Conservation (phyloP, 2,797 vertebrate genomes). For the Acridotheres tristis region DNA sequence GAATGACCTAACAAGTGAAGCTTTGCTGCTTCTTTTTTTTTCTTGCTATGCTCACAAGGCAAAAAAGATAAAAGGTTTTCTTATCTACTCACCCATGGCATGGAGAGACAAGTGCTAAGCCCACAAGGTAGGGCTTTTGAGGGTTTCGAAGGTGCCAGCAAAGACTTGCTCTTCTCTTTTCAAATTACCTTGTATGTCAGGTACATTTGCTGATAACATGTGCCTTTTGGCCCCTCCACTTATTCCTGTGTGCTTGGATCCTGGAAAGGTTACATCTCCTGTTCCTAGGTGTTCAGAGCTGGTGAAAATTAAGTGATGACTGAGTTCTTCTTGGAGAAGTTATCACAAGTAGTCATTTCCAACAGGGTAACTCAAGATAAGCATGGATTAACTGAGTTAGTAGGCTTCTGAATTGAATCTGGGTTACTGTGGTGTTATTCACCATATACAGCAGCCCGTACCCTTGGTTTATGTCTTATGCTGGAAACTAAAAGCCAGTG, state of each 20-base stretch:
- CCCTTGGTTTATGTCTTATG: not conserved
- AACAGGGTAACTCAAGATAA: not conserved
- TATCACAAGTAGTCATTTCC: not conserved
- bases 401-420: not conserved
- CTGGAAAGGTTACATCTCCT: not conserved
- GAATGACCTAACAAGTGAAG: not conserved
- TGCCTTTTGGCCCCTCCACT: not conserved
- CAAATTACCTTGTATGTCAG: not conserved
- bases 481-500: not conserved
- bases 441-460: not conserved
- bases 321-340: not conserved
- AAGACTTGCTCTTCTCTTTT: not conserved
- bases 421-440: not conserved
- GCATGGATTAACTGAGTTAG: not conserved
- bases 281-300: not conserved
- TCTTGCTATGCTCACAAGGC: not conserved
- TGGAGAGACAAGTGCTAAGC: not conserved
- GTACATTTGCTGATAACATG: not conserved
- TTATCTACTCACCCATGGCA: not conserved
- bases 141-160: not conserved
- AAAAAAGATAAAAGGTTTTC: not conserved
- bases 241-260: not conserved
- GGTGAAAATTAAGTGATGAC: not conserved
- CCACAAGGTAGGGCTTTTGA: not conserved
- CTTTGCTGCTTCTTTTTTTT: not conserved